Percentiles rank a stretch among this genome's conserved stretches.
phyloP scores from a whole-genome alignment of 1,140 invertebrate genomes.

The Tetragnatha versicolor region DNA sequence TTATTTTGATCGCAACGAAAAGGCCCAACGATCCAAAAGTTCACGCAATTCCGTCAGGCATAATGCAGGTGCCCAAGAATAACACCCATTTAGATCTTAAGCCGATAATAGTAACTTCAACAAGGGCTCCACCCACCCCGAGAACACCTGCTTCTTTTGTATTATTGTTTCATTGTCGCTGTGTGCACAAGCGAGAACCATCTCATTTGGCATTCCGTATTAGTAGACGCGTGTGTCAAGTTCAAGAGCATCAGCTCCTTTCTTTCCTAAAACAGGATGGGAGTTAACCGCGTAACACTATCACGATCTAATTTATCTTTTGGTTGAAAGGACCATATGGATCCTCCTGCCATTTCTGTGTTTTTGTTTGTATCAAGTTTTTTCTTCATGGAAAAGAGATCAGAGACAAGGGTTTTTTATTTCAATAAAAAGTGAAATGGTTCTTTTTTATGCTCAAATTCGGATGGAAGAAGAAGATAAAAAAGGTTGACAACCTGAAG shows the following conservation, averaged over 20 bases:
- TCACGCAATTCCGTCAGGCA: too few species aligned
- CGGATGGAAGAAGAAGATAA: neutral
- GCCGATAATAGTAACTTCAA: too few species aligned
- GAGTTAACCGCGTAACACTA: slow-evolving; percentile 26
- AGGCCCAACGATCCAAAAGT: too few species aligned
- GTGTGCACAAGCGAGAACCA: neutral
- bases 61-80: too few species aligned
- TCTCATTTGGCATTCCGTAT: slow-evolving; percentile 29
- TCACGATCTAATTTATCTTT: slow-evolving; percentile 45
- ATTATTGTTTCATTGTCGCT: slow-evolving; percentile 11
- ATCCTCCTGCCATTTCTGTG: slow-evolving; percentile 10
- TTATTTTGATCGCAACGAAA: too few species aligned
- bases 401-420: slow-evolving; percentile 7
- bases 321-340: slow-evolving; percentile 13
- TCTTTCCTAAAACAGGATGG: slow-evolving; percentile 27
- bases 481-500: neutral
- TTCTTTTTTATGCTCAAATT: neutral
- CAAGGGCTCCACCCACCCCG: neutral
- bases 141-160: neutral
- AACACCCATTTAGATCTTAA: too few species aligned
- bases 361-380: too few species aligned
- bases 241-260: slow-evolving; percentile 20
- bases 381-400: neutral
- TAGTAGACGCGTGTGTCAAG: slow-evolving; percentile 21
- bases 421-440: neutral